These are phyloP conservation scores for Dioctria linearis DNA, from an alignment of 2,888 invertebrate genomes.

Conservation along the genomic window DNA sequence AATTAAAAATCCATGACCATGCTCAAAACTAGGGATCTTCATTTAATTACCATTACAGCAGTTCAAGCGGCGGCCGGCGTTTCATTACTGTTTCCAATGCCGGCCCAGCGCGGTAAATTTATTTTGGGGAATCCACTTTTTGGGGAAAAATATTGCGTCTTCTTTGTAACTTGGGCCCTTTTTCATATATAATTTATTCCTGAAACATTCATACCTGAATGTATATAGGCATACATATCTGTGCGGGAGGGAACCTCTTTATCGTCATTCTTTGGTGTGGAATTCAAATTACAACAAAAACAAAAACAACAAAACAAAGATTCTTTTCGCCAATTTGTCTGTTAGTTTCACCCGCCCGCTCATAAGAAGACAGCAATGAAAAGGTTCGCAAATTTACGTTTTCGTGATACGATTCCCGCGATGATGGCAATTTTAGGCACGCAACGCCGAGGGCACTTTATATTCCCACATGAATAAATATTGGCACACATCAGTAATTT, in stretches of 20 bases:
- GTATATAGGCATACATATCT: too few relatives aligned
- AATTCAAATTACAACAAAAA: conserved; percentile 12
- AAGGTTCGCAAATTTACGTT: conserved; percentile 55
- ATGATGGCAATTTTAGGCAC: conserved; percentile 59
- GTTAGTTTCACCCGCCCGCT: conserved; percentile 56
- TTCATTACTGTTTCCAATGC: neutral
- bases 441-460: conserved; percentile 55
- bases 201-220: conserved; percentile 6
- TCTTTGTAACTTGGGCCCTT: neutral
- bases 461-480: conserved; percentile 49
- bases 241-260: conserved; percentile 29
- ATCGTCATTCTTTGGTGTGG: conserved; percentile 17
- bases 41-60: conserved; percentile 8
- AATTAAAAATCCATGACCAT: neutral
- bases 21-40: neutral
- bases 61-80: neutral
- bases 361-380: conserved; percentile 48
- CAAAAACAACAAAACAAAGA: conserved; percentile 16
- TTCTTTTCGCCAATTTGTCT: conserved; percentile 57
- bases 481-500: conserved; percentile 51
- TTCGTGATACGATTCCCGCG: conserved; percentile 60
- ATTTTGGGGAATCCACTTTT: neutral
- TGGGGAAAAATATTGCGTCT: conserved; percentile 16
- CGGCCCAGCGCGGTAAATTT: neutral
- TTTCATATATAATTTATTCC: conserved; percentile 4